Evolutionary conservation across 2,888 invertebrate species (phyloP).

Genomic region (Drosophila aldrichi): DNA sequence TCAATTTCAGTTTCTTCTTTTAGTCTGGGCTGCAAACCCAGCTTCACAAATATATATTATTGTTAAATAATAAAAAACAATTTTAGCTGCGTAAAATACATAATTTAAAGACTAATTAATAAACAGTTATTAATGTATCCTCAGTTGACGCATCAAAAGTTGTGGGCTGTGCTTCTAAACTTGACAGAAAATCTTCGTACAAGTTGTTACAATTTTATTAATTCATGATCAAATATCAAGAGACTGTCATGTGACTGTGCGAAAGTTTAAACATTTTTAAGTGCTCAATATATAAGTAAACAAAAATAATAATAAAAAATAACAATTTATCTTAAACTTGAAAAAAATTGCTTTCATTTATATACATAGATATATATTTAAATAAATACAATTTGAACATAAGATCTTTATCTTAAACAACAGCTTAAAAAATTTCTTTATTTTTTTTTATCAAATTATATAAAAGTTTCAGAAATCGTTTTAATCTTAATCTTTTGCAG

Average conservation of each 20-base stretch:
- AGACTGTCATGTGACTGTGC: background rate
- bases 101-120: background rate
- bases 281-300: background rate
- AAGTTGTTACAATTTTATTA: background rate
- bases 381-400: background rate
- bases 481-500: background rate
- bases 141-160: background rate
- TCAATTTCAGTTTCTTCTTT: background rate
- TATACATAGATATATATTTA: no score
- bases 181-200: background rate
- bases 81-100: background rate
- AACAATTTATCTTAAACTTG: background rate
- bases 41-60: background rate
- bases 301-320: background rate
- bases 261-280: background rate
- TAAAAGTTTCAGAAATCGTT: background rate
- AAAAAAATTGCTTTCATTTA: background rate
- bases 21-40: conserved; percentile 27
- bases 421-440: background rate
- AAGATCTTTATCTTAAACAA: background rate
- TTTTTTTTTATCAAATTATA: background rate
- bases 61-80: no score
- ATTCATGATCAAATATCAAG: no score
- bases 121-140: background rate
- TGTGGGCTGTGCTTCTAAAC: background rate